phyloP scores from a whole-genome alignment of 1,140 invertebrate genomes.

The Chironomus striatipennis region DNA sequence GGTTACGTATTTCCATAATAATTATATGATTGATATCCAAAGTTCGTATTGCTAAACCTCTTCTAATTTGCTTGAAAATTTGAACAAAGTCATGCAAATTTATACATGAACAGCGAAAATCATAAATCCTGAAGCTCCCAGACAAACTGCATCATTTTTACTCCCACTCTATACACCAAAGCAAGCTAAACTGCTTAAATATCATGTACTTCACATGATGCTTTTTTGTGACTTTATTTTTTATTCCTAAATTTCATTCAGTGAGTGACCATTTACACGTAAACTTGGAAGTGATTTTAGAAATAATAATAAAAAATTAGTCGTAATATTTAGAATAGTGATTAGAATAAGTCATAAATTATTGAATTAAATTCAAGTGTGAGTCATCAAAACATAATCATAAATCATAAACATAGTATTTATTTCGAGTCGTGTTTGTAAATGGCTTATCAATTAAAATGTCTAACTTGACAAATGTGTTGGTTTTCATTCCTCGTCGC shows the following conservation, averaged over 20 bases:
- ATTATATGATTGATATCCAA: too few relatives aligned
- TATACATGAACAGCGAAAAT: too few relatives aligned
- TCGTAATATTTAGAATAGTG: neutral
- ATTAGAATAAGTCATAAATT: neutral
- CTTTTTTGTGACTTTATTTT: neutral
- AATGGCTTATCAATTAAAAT: too few relatives aligned
- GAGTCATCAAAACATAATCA: neutral
- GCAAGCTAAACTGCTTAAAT: neutral
- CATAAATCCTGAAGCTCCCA: too few relatives aligned
- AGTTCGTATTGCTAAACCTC: too few relatives aligned
- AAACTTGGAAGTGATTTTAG: neutral
- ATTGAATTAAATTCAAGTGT: neutral
- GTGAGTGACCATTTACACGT: slow-evolving; percentile 1
- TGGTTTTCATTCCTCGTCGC: too few relatives aligned
- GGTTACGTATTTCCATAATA: too few relatives aligned
- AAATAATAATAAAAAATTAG: neutral
- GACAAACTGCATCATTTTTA: too few relatives aligned
- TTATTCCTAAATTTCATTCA: neutral
- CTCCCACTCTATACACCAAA: too few relatives aligned
- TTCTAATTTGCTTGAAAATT: too few relatives aligned
- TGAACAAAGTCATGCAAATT: too few relatives aligned
- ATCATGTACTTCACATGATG: neutral
- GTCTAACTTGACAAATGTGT: too few relatives aligned
- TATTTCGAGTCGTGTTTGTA: neutral
- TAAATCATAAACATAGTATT: neutral